These are phyloP conservation scores for Cephus spinipes DNA, from an alignment of 2,888 invertebrate genomes.

Conservation along the genomic window DNA sequence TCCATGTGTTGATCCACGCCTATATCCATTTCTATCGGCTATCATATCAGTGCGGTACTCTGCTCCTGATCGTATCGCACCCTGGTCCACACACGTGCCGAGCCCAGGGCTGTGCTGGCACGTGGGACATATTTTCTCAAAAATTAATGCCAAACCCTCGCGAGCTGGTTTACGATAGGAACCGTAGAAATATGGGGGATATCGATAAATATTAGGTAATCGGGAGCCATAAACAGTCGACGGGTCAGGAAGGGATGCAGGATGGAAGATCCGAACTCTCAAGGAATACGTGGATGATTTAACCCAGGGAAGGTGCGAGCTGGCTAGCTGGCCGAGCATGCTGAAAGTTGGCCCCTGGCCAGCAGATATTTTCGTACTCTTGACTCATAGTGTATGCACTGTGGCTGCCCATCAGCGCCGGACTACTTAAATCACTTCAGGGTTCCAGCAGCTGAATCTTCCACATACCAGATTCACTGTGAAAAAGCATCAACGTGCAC, in stretches of 20 bases:
- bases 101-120: not conserved
- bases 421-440: slow-evolving; percentile 57
- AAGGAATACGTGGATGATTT: not conserved
- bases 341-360: slow-evolving; percentile 52
- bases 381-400: slow-evolving; percentile 45
- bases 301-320: not conserved
- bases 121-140: not conserved
- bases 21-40: not conserved
- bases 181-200: slow-evolving; percentile 42
- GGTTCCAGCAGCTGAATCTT: slow-evolving; percentile 44
- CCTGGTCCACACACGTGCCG: not conserved
- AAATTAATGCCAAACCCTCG: not conserved
- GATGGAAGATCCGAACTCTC: not conserved
- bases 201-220: slow-evolving; percentile 52
- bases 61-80: not conserved
- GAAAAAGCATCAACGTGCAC: slow-evolving; percentile 44
- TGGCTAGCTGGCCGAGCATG: slow-evolving; percentile 7
- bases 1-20: not conserved
- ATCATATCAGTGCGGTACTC: not conserved
- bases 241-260: slow-evolving; percentile 11
- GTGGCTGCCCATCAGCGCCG: slow-evolving; percentile 40
- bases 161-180: not conserved
- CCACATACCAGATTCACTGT: slow-evolving; percentile 39
- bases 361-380: slow-evolving; percentile 52
- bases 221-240: slow-evolving; percentile 52